These are phyloP conservation scores for Oenanthe oenanthe DNA, from an alignment of 2,113 vertebrate species.

Conservation along the genomic window DNA sequence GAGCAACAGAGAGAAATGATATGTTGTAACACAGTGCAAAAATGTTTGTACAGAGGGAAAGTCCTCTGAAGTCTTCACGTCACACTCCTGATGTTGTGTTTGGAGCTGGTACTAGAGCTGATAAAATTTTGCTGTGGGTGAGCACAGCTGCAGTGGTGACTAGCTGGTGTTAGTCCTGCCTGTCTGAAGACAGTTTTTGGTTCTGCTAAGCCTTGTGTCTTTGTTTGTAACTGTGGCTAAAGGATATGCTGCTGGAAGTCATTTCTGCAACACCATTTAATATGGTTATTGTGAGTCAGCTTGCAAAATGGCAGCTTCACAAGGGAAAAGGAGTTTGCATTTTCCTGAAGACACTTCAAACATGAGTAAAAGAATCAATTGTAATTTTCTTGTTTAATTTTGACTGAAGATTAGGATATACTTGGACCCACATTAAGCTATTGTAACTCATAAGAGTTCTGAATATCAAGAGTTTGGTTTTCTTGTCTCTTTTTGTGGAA, in stretches of 20 bases:
- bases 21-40: not conserved
- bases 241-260: not conserved
- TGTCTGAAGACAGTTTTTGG: not conserved
- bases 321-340: not conserved
- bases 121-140: not conserved
- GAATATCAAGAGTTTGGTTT: not conserved
- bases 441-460: not conserved
- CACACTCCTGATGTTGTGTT: not conserved
- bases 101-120: accelerated
- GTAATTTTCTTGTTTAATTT: not conserved
- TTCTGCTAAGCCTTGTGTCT: not conserved
- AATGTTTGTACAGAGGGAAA: not conserved
- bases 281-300: not conserved
- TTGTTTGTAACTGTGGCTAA: not conserved
- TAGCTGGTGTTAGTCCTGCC: not conserved
- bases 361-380: not conserved
- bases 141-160: not conserved
- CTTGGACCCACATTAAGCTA: not conserved
- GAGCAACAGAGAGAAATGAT: not conserved
- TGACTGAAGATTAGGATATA: not conserved
- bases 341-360: not conserved
- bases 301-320: not conserved
- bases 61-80: not conserved
- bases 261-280: not conserved
- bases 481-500: not conserved